Evolutionary conservation across 1,140 invertebrate species (phyloP).

Genomic region (Drosophila kanapiae): DNA sequence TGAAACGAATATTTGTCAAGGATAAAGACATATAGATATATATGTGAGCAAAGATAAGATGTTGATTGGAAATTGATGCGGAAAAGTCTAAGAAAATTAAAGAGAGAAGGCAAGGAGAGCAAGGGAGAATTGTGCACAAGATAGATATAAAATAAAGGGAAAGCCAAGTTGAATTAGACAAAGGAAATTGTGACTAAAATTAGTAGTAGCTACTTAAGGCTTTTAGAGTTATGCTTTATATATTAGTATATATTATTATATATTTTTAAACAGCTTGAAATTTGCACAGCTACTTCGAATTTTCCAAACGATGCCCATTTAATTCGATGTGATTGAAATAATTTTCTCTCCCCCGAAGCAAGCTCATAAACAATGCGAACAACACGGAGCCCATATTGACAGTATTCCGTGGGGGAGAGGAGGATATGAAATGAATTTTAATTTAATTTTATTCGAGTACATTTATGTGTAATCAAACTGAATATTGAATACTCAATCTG

Average conservation of each 20-base stretch:
- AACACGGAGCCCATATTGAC: constrained; percentile 15
- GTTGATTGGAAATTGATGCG: constrained; percentile 2
- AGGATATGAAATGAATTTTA: constrained; percentile 33
- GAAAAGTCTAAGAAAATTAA: neutral
- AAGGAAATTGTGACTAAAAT: neutral
- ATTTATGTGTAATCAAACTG: constrained; percentile 54
- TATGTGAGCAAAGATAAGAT: neutral
- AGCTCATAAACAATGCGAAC: constrained; percentile 17
- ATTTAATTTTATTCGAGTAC: constrained; percentile 39
- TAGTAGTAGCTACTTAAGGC: no score
- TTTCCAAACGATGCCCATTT: neutral
- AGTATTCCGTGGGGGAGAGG: neutral
- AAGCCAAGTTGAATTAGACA: neutral
- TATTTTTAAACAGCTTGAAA: no score
- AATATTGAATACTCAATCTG: constrained; percentile 32
- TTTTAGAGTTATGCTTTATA: no score
- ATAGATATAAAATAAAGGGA: neutral
- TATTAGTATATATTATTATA: no score
- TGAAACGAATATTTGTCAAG: constrained; percentile 8
- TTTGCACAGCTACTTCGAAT: no score
- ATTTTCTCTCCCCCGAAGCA: neutral
- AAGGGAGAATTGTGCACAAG: neutral
- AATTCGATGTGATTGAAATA: neutral
- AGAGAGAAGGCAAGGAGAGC: neutral
- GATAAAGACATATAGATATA: neutral